Evolutionary conservation across 2,888 invertebrate species (phyloP), one percentile per base, ranked within the genome.

Genomic region (Diaprepes abbreviatus): DNA sequence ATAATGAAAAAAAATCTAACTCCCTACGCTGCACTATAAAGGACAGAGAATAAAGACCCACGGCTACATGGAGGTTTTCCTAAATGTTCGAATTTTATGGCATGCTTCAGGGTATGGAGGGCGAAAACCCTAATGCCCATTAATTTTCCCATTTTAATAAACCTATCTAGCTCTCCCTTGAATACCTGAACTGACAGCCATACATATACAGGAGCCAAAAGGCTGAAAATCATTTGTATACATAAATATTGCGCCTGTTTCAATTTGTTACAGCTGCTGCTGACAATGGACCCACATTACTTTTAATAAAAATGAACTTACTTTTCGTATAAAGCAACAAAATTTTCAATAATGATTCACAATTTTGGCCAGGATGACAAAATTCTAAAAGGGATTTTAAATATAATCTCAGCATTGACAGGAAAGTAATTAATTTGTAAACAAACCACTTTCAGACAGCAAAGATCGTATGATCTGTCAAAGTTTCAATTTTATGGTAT

Each of bases 71-170:
- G 31, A 63, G 40, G 7, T 65, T 64, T 52, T 40, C 59, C 69
- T 54, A 38, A 70, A 70, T 45, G 70, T 70, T 59, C 66, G 45
- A 70, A 54, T 70, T 70, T 70, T 70, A 66, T 70, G 66, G 70
- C 69, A 43, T 40, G 43, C 70, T 66, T 66, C 43, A 62, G 36
- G 59, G 63, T 33, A 62, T 19, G 24, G 36, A 52, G 68, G 68
- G 62, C 55, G 45, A 62, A 58, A 68, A 40, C 63, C 64, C 70
- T 59, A 70, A 65, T 70, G 33, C 70, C 65, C 65, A 70, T 70
- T 70, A 70, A 70, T 70, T 70, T 65, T 55, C 70, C 62, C 70
- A 69, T 69, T 69, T 69, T 69, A 69, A 69, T 69, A 69, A 69
- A 69, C 69, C 64, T 45, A 38, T 55, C 40, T 52, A 24, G 55